Percentiles rank a stretch among this genome's conserved stretches.
Evolutionary conservation across 2,113 vertebrate genomes (phyloP).

Genomic region (Mustela nigripes): DNA sequence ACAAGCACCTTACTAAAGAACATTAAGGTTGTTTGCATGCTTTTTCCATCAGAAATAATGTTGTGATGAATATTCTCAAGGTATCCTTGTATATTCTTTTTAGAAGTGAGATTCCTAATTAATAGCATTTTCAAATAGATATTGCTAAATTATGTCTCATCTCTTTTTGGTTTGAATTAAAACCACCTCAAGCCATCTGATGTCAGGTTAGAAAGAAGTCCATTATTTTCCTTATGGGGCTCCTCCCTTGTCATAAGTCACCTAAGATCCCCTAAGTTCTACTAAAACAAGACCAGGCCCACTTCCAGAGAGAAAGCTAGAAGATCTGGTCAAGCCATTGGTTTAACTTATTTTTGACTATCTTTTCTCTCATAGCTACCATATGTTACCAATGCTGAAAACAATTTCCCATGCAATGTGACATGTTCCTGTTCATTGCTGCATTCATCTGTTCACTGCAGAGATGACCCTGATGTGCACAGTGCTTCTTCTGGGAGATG

Average conservation of each 20-base stretch:
- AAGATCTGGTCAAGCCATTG: not conserved
- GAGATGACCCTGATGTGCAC: not conserved
- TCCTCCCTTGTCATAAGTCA: not conserved
- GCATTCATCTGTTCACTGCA: not conserved
- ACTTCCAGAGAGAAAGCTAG: not conserved
- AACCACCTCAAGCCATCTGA: not conserved
- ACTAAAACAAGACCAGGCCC: not conserved
- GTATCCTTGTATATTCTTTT: not conserved
- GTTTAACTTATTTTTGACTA: not conserved
- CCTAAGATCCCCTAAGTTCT: not conserved
- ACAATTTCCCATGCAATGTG: not conserved
- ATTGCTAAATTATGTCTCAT: not conserved
- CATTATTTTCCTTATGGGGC: not conserved
- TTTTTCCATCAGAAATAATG: not conserved
- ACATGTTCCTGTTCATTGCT: not conserved
- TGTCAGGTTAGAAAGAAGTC: not conserved
- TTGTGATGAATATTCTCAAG: not conserved
- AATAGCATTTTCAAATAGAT: not conserved
- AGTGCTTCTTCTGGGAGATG: not conserved
- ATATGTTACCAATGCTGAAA: not conserved
- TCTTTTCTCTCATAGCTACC: not conserved
- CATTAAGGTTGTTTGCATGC: not conserved
- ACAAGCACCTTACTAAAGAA: not conserved
- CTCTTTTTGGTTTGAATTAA: not conserved
- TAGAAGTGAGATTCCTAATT: not conserved